Percentiles rank a stretch among this genome's conserved stretches.
These are phyloP conservation scores for Callaeas wilsoni DNA, from an alignment of 2,113 vertebrate genomes.

Conservation along the genomic window DNA sequence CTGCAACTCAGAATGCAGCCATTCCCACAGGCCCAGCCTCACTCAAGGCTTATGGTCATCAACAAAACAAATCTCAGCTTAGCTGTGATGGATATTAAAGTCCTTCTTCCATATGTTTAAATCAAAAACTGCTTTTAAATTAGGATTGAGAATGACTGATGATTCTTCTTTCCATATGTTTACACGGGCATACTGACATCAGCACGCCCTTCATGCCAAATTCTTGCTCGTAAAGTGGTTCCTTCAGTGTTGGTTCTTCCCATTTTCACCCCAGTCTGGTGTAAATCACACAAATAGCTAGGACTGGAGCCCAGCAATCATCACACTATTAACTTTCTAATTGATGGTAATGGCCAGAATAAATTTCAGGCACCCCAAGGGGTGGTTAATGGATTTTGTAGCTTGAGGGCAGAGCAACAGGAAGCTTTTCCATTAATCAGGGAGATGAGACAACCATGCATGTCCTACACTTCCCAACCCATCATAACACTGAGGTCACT, in stretches of 20 bases:
- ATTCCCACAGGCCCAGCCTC: background rate
- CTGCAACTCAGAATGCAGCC: background rate
- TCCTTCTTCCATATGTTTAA: background rate
- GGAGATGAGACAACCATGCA: background rate
- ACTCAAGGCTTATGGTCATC: background rate
- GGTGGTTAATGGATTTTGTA: constrained; percentile 56
- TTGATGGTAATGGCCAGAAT: constrained; percentile 55
- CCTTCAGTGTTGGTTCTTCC: background rate
- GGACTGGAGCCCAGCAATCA: constrained; percentile 28
- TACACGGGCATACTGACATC: background rate
- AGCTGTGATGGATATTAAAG: background rate
- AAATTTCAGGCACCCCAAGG: constrained; percentile 49
- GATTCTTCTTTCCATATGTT: background rate
- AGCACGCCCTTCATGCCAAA: background rate
- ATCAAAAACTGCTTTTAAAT: constrained; percentile 3
- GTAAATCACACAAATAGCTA: constrained; percentile 57
- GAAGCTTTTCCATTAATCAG: constrained; percentile 42
- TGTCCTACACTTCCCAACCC: background rate
- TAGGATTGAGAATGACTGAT: background rate
- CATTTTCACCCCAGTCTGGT: background rate
- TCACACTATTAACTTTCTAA: constrained; percentile 55
- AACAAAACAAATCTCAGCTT: background rate
- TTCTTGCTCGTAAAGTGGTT: background rate
- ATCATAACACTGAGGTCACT: background rate
- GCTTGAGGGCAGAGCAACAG: constrained; percentile 32